phyloP scores from a whole-genome alignment of 2,113 vertebrate genomes.

The Alces alces region DNA sequence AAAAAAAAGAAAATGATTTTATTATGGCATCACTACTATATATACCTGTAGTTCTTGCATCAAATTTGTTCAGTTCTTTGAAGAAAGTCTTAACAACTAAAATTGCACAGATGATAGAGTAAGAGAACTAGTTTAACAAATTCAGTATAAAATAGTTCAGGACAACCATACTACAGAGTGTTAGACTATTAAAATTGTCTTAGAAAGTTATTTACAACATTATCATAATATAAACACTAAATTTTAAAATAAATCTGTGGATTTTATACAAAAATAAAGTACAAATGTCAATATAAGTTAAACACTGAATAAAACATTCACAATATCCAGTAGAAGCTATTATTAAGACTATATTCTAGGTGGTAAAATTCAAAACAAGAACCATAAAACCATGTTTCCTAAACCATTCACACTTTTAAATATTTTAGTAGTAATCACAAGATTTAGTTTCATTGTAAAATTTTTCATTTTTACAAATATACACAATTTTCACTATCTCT shows the following conservation, averaged over 20 bases:
- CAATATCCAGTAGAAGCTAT: neutral
- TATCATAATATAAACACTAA: constrained; percentile 56
- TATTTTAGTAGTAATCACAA: constrained; percentile 22
- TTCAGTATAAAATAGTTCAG: constrained; percentile 64
- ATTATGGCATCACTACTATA: neutral
- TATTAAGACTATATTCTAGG: constrained; percentile 60
- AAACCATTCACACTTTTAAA: constrained; percentile 33
- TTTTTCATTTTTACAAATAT: constrained; percentile 34
- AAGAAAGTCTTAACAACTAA: constrained; percentile 30
- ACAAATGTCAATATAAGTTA: constrained; percentile 72
- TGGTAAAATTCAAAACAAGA: constrained; percentile 33
- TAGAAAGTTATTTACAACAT: constrained; percentile 76
- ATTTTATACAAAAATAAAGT: constrained; percentile 73
- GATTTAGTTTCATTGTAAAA: constrained; percentile 21
- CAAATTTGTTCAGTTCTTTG: neutral
- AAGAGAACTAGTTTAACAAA: neutral
- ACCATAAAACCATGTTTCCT: constrained; percentile 12
- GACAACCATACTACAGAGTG: neutral
- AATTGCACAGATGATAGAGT: neutral
- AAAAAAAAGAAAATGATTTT: neutral
- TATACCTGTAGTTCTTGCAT: neutral
- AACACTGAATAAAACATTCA: constrained; percentile 64
- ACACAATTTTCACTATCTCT: neutral
- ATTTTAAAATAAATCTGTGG: constrained; percentile 60
- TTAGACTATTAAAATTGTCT: constrained; percentile 53